Conservation (phyloP, 2,888 invertebrate genomes). For the Brachypalpus laphriformis region DNA sequence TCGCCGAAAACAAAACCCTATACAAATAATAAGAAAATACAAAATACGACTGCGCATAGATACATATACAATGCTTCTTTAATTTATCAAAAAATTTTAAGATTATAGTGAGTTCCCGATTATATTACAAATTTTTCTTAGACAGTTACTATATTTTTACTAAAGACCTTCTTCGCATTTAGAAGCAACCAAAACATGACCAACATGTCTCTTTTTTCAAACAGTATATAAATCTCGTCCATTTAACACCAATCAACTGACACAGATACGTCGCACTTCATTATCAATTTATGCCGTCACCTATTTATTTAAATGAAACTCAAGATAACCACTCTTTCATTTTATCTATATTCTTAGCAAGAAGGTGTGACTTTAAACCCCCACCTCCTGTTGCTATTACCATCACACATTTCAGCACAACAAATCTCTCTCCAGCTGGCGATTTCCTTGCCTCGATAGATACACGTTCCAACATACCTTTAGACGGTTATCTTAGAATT, state of each 20-base stretch:
- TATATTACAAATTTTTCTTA: too few species aligned
- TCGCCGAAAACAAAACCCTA: too few species aligned
- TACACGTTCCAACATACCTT: conserved; percentile 12
- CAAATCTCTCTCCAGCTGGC: not conserved
- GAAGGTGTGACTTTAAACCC: not conserved
- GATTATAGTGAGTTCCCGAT: too few species aligned
- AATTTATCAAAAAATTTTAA: too few species aligned
- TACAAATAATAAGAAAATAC: too few species aligned
- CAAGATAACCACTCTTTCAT: conserved; percentile 5
- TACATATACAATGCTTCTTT: too few species aligned
- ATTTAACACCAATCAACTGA: not conserved
- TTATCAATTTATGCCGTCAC: not conserved
- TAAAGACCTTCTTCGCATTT: too few species aligned
- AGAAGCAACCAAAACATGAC: too few species aligned
- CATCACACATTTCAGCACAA: not conserved
- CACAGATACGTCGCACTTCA: not conserved
- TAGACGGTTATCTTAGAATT: conserved; percentile 41
- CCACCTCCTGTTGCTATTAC: not conserved
- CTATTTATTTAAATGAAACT: not conserved
- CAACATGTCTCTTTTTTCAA: too few species aligned
- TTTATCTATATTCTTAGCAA: conserved; percentile 5
- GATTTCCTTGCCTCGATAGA: conserved; percentile 50
- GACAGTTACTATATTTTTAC: too few species aligned
- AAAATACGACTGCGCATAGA: too few species aligned
- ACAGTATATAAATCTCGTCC: not conserved